Evolutionary conservation across 1,140 invertebrate species (phyloP).

Genomic region (Protaetia brevitarsis): DNA sequence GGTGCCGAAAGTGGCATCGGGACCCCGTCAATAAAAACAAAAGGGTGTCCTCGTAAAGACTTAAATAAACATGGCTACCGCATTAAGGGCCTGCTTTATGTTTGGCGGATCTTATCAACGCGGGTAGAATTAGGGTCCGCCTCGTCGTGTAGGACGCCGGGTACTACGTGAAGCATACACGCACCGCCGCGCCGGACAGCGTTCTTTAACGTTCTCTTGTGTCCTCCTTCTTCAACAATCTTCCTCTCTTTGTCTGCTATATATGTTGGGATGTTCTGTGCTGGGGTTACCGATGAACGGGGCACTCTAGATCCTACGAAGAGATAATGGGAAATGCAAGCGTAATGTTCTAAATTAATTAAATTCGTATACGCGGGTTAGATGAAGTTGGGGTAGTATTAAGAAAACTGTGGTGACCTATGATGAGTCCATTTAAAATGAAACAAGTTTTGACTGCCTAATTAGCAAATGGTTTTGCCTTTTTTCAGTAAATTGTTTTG

Average conservation of each 20-base stretch:
- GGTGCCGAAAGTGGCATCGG: constrained; percentile 8
- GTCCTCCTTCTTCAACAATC: too few relatives aligned
- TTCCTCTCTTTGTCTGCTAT: neutral
- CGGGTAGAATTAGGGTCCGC: constrained; percentile 16
- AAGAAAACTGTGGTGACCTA: neutral
- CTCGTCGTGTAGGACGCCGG: neutral
- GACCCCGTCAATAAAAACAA: constrained; percentile 28
- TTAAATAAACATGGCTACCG: constrained; percentile 35
- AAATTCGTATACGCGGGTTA: neutral
- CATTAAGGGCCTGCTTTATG: constrained; percentile 37
- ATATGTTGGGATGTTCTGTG: neutral
- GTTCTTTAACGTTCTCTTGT: too few relatives aligned
- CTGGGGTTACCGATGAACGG: neutral
- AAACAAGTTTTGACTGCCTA: too few relatives aligned
- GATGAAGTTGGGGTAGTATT: neutral
- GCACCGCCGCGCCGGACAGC: neutral
- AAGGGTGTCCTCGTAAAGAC: constrained; percentile 29
- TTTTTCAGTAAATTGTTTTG: too few relatives aligned
- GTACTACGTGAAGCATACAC: neutral
- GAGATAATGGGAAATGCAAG: neutral
- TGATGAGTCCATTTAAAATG: too few relatives aligned
- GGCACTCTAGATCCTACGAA: neutral
- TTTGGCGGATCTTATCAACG: constrained; percentile 30
- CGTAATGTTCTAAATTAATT: neutral
- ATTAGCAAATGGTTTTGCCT: too few relatives aligned